Conservation (phyloP, 1,140 invertebrate genomes). For the Aphis gossypii region DNA sequence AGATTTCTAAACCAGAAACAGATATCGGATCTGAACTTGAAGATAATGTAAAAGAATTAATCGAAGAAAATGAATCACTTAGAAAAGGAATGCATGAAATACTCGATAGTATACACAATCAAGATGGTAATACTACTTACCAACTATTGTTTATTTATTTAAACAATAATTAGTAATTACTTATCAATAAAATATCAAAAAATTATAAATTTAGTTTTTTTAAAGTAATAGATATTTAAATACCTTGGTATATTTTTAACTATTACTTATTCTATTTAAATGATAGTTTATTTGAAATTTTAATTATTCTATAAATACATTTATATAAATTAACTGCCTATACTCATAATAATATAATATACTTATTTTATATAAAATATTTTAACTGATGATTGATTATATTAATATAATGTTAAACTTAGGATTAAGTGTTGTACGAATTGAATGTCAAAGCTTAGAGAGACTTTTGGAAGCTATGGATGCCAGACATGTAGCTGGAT, state of each 20-base stretch:
- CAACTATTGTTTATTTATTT: neutral
- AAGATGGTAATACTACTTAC: conserved; percentile 66
- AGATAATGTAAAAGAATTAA: conserved; percentile 67
- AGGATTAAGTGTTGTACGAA: conserved; percentile 65
- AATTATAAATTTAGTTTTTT: neutral
- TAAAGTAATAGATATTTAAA: neutral
- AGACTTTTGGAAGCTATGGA: conserved; percentile 72
- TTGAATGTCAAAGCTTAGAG: conserved; percentile 70
- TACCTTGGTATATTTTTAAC: neutral
- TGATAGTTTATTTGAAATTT: no score
- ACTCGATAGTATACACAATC: conserved; percentile 69
- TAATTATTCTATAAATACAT: neutral
- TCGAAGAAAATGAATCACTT: conserved; percentile 77
- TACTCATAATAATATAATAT: neutral
- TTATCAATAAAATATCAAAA: neutral
- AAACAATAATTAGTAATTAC: neutral
- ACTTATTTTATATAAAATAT: neutral
- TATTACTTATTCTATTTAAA: neutral
- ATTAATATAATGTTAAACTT: neutral
- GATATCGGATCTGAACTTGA: conserved; percentile 61
- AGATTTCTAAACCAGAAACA: conserved; percentile 1
- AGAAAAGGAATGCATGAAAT: conserved; percentile 76
- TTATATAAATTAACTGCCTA: neutral
- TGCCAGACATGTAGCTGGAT: conserved; percentile 73
- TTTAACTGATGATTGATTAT: neutral